These are phyloP conservation scores for Vipera ursinii DNA, from an alignment of 2,797 vertebrate species.

Conservation along the genomic window DNA sequence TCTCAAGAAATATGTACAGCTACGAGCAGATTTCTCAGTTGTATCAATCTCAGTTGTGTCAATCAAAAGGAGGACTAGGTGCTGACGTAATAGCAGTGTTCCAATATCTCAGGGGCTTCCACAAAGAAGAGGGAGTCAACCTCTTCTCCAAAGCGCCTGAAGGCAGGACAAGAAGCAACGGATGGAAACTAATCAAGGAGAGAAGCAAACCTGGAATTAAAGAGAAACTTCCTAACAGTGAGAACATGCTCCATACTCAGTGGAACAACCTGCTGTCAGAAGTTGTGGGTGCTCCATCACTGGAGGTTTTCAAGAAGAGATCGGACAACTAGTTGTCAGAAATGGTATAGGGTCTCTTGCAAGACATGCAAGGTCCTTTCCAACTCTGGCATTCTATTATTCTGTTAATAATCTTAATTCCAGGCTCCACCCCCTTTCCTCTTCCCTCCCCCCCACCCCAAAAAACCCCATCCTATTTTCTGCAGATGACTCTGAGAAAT, in stretches of 20 bases:
- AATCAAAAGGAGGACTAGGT: not conserved
- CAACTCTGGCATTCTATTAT: not conserved
- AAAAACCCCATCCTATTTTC: not conserved
- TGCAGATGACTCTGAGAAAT: not conserved
- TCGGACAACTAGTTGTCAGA: not conserved
- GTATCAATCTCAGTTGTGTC: not conserved
- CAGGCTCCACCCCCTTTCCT: not conserved
- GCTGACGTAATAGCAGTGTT: not conserved
- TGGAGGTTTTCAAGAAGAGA: not conserved
- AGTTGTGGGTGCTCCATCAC: not conserved
- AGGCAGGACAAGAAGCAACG: not conserved
- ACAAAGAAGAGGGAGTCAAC: not conserved
- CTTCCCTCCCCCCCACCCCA: not conserved
- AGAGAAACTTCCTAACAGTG: not conserved
- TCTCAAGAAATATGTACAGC: not conserved
- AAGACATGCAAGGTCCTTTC: not conserved
- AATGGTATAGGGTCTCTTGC: not conserved
- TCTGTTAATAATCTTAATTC: not conserved
- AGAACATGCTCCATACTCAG: not conserved
- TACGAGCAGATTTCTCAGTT: not conserved
- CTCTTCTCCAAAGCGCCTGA: not conserved
- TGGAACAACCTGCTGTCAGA: not conserved
- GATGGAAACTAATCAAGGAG: not conserved
- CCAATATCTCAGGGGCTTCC: not conserved
- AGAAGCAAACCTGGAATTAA: not conserved